Conservation (phyloP, 2,797 vertebrate genomes). For the Falco novaeseelandiae region DNA sequence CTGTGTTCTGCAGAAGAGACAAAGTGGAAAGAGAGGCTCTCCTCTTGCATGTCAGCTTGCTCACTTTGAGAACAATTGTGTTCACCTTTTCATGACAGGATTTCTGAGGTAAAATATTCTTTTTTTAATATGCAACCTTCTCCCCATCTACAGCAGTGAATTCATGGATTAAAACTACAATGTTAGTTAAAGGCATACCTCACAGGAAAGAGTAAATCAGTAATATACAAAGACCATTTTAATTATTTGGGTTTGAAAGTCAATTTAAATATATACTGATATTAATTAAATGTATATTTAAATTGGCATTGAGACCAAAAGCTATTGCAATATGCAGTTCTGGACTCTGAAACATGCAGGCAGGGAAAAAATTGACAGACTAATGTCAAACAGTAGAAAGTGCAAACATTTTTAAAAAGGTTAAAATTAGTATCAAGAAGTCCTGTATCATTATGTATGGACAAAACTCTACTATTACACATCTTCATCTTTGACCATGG, state of each 20-base stretch:
- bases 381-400: not conserved
- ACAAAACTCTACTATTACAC: not conserved
- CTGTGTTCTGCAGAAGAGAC: not conserved
- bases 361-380: not conserved
- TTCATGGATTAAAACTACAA: not conserved
- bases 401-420: accelerated
- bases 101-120: not conserved
- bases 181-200: not conserved
- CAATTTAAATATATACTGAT: not conserved
- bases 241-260: not conserved
- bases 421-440: not conserved
- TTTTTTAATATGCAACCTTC: not conserved
- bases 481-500: not conserved
- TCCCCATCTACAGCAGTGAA: not conserved
- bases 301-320: not conserved
- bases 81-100: not conserved
- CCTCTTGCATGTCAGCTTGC: not conserved
- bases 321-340: not conserved
- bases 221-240: not conserved
- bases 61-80: not conserved
- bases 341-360: not conserved
- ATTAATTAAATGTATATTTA: not conserved
- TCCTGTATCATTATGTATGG: not conserved
- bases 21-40: not conserved
- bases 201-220: not conserved